phyloP scores from a whole-genome alignment of 35 echinoderm and acorn worm species.

The Lytechinus pictus region DNA sequence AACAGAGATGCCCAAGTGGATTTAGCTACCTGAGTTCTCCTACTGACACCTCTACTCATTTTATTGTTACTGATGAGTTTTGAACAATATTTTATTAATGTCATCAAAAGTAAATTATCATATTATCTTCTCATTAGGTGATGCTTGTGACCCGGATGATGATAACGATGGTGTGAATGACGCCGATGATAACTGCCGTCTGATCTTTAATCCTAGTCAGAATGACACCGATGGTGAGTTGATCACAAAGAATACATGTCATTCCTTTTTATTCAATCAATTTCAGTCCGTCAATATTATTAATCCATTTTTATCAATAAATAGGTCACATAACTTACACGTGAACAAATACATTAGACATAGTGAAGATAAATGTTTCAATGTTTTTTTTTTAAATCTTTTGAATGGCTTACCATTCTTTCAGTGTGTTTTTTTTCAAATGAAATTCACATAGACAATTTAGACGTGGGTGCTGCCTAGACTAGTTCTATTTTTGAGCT shows the following conservation, averaged over 20 bases:
- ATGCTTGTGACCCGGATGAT: constrained; percentile 95
- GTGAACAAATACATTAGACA: background rate
- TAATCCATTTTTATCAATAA: too few relatives aligned
- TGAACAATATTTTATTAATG: too few relatives aligned
- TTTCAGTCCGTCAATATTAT: too few relatives aligned
- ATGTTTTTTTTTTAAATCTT: background rate
- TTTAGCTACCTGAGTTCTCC: too few relatives aligned
- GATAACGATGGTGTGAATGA: constrained; percentile 94
- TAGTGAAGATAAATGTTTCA: background rate
- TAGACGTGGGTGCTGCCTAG: background rate
- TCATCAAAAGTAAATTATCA: background rate
- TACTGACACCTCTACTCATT: too few relatives aligned
- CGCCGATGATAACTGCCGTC: constrained; percentile 82
- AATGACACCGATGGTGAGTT: constrained; percentile 94
- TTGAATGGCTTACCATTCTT: background rate
- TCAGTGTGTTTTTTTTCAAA: background rate
- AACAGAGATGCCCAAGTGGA: too few relatives aligned
- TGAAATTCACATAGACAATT: background rate
- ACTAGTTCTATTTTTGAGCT: background rate
- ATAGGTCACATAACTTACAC: too few relatives aligned
- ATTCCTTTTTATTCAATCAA: background rate
- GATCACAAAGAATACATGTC: background rate
- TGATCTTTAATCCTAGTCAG: constrained; percentile 87
- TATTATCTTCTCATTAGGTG: constrained; percentile 61
- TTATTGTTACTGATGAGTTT: too few relatives aligned